These are phyloP conservation scores for Babylonia areolata DNA, from an alignment of 1,140 invertebrate species.

Conservation along the genomic window DNA sequence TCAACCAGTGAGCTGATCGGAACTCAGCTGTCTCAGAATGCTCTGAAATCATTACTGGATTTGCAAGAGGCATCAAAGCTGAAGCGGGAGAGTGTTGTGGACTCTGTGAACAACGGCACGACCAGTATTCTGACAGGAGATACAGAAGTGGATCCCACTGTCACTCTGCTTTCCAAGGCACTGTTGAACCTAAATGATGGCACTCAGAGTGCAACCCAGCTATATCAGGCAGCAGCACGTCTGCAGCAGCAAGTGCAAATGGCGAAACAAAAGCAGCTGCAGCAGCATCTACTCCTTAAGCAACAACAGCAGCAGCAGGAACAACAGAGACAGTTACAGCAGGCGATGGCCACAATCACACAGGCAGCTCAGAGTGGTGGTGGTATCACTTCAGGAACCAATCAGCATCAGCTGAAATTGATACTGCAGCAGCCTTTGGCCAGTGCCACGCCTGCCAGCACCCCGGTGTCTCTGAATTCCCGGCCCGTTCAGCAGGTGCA, in stretches of 20 bases:
- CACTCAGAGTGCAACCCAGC: neutral
- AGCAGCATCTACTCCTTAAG: constrained; percentile 46
- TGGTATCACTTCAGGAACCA: neutral
- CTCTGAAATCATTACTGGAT: constrained; percentile 29
- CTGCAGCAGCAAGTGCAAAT: constrained; percentile 52
- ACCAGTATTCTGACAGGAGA: constrained; percentile 13
- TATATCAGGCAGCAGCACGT: constrained; percentile 24
- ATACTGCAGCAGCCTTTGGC: constrained; percentile 59
- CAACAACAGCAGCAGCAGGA: constrained; percentile 54
- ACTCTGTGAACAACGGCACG: neutral
- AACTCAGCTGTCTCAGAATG: constrained; percentile 25
- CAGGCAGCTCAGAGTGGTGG: constrained; percentile 18
- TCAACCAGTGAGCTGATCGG: constrained; percentile 41
- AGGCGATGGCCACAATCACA: constrained; percentile 31
- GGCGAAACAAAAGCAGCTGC: constrained; percentile 24
- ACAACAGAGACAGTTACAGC: constrained; percentile 55
- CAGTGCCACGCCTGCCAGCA: constrained; percentile 24
- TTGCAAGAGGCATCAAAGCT: neutral
- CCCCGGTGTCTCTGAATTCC: constrained; percentile 40
- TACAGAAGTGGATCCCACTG: constrained; percentile 31
- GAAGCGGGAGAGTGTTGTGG: constrained; percentile 6
- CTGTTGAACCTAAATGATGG: neutral
- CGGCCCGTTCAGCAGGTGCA: constrained; percentile 30
- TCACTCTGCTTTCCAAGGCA: neutral
- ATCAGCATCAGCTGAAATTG: constrained; percentile 64